These are phyloP conservation scores for Eriosoma lanigerum DNA, from an alignment of 1,140 invertebrate species.

Conservation along the genomic window DNA sequence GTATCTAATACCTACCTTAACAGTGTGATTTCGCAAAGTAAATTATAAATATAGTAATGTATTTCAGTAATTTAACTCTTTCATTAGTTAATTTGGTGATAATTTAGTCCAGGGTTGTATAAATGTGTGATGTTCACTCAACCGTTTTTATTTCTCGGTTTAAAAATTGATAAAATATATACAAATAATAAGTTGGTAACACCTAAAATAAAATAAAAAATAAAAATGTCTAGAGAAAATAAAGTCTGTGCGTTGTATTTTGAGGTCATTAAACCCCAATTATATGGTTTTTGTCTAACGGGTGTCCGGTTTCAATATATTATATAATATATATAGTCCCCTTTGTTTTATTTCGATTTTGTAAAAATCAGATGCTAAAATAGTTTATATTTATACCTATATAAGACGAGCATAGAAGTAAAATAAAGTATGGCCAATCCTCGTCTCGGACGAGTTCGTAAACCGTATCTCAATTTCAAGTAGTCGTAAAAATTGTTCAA, in stretches of 20 bases:
- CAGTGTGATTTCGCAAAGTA: no score
- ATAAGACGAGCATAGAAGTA: background rate
- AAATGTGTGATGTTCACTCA: no score
- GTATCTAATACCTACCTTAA: no score
- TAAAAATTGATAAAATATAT: no score
- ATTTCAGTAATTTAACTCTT: no score
- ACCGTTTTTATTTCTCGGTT: no score
- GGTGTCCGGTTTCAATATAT: background rate
- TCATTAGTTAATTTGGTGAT: no score
- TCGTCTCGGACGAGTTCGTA: background rate
- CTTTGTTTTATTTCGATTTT: background rate
- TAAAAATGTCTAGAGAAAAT: background rate
- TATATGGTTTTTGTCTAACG: background rate
- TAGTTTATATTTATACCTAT: no score
- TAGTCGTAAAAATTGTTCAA: no score
- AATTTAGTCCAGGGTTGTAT: no score
- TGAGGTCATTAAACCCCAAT: background rate
- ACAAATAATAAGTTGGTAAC: background rate
- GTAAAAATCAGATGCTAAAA: background rate
- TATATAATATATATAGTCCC: background rate
- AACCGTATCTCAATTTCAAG: background rate
- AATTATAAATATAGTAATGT: no score
- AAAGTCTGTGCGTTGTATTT: background rate
- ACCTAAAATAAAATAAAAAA: background rate
- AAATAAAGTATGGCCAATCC: background rate